Evolutionary conservation across 2,888 invertebrate genomes (phyloP), one percentile per base, ranked within the genome.

Genomic region (Galeopsomyia nigrocyanea): DNA sequence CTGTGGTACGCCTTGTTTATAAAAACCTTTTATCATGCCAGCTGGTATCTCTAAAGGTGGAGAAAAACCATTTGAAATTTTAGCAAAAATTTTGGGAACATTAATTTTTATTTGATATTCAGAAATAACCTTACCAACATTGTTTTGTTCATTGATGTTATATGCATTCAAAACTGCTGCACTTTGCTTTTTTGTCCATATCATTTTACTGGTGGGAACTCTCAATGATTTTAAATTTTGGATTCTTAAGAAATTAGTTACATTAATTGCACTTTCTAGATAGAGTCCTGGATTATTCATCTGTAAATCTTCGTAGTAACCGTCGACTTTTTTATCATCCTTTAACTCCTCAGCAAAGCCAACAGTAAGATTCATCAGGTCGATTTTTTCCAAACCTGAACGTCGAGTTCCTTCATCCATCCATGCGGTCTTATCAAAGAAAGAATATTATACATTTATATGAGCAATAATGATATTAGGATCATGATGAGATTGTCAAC

Each of bases 1-100:
- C 77, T 92, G 92, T 0, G 97, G 97, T 26, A 96, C 92, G 60
- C 94, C 92, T 66, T 94, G 94, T 68, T 92, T 93, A 88, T 96
- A 97, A 90, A 97, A 97, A 1, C 96, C 96, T 89, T 97, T 97
- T 1, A 97, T 89, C 76, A 97, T 97, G 77, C 96, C 97, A 78
- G 96, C 97, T 0, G 97, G 80, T 26, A 80, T 78, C 71, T 79
- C 79, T 79, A 51, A 10, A n/a, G n/a, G n/a, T 47, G 47, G 0
- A 22, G 2, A 13, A 19, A 17, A 46, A 46, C n/a, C 13, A 49
- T 31, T 19, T 19, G 21, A 50, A 16, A 7, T 13, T 14, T 62
- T 50, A 57, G 21, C n/a, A 26, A 16, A 13, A n/a, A n/a, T n/a
- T n/a, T n/a, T n/a, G n/a, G n/a, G n/a, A n/a, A n/a, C n/a, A n/a